Conservation (phyloP, 1,140 invertebrate species). For the Kradibia gibbosae region DNA sequence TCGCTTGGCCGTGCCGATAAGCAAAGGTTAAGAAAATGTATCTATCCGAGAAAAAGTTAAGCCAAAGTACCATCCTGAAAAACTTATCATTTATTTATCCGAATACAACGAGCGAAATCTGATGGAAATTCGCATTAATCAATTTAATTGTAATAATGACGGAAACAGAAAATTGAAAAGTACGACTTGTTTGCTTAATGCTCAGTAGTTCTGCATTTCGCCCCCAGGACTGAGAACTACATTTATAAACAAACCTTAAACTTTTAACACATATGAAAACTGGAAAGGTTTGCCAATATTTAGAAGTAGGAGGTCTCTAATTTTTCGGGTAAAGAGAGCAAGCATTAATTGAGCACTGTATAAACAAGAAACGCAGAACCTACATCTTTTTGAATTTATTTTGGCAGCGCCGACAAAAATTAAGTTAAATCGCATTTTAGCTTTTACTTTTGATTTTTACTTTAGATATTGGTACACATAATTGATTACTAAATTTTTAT, state of each 20-base stretch:
- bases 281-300: neutral
- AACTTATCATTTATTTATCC: conserved; percentile 12
- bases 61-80: neutral
- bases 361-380: neutral
- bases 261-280: neutral
- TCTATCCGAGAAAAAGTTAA: neutral
- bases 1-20: conserved; percentile 18
- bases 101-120: neutral
- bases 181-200: neutral
- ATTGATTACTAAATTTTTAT: too few species aligned
- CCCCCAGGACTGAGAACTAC: neutral
- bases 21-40: conserved; percentile 15
- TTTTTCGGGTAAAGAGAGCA: neutral
- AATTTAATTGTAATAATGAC: neutral
- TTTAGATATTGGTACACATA: too few species aligned
- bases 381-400: neutral
- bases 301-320: neutral
- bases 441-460: too few species aligned
- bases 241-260: conserved; percentile 15
- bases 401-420: neutral
- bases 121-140: neutral
- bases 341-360: neutral
- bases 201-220: neutral
- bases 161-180: neutral
- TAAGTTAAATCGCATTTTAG: neutral